These are phyloP conservation scores for Gephyroberyx darwinii DNA, from an alignment of 2,797 vertebrate genomes.

Conservation along the genomic window DNA sequence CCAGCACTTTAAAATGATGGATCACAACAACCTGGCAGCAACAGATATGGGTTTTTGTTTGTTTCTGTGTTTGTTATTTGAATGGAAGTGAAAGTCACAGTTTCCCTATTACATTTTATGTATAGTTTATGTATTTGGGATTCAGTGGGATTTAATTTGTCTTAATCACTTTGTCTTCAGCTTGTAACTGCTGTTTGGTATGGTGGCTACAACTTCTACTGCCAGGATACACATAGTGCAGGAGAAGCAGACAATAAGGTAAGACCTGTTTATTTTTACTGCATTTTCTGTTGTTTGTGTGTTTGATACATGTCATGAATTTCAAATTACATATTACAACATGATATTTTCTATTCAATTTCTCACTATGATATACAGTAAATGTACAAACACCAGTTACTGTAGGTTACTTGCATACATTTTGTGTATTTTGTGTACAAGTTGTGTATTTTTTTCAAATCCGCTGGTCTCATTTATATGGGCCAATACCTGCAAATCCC, in stretches of 20 bases:
- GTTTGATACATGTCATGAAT: background rate
- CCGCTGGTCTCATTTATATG: constrained; percentile 36
- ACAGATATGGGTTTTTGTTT: background rate
- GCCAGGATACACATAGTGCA: constrained; percentile 90
- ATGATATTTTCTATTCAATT: background rate
- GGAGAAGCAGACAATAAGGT: constrained; percentile 92
- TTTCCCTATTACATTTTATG: constrained; percentile 10
- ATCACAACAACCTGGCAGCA: constrained; percentile 5
- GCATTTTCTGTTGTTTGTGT: constrained; percentile 7
- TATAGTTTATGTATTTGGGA: background rate
- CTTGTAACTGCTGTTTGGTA: constrained; percentile 87
- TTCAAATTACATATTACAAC: background rate
- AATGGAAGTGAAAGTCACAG: background rate
- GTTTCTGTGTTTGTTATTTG: background rate
- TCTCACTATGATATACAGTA: background rate
- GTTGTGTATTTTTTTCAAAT: constrained; percentile 24
- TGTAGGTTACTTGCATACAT: background rate
- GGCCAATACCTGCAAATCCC: constrained; percentile 58
- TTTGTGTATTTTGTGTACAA: constrained; percentile 8
- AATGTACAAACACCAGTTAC: background rate
- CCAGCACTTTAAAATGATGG: background rate
- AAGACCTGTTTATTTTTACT: constrained; percentile 49
- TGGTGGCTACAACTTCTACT: constrained; percentile 93
- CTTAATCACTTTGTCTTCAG: constrained; percentile 74
- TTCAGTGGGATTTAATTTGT: constrained; percentile 6